These are phyloP conservation scores for Pachypanchax playfairii DNA, from an alignment of 2,113 vertebrate genomes.

Conservation along the genomic window DNA sequence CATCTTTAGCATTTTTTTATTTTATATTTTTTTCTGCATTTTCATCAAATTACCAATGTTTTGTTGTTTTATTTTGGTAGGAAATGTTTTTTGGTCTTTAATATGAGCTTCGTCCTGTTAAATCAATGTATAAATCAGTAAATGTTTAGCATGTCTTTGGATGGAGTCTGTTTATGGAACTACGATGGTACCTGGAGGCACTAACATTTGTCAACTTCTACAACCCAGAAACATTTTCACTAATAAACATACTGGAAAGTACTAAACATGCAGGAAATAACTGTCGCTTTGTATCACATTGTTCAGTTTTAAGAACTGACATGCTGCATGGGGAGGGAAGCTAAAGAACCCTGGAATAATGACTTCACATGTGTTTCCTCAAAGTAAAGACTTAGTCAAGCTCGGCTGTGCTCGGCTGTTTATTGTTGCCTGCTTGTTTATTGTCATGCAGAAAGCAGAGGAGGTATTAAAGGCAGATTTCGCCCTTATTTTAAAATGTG, in stretches of 20 bases:
- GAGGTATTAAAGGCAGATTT: slow-evolving; percentile 82
- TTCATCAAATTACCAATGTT: too few relatives aligned
- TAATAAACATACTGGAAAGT: slow-evolving; percentile 28
- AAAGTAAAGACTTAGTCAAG: slow-evolving; percentile 75
- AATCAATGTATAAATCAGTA: too few relatives aligned
- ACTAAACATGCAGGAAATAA: slow-evolving; percentile 28
- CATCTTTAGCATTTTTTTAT: too few relatives aligned
- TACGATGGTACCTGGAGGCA: too few relatives aligned
- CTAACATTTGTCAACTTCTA: too few relatives aligned
- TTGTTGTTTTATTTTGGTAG: too few relatives aligned
- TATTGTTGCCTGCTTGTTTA: slow-evolving; percentile 73
- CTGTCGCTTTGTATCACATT: slow-evolving; percentile 17
- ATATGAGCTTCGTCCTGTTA: too few relatives aligned
- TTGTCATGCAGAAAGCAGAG: slow-evolving; percentile 77
- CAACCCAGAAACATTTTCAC: too few relatives aligned
- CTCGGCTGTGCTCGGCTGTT: slow-evolving; percentile 69
- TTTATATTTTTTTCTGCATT: too few relatives aligned
- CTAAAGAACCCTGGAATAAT: slow-evolving; percentile 55
- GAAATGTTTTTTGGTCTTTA: too few relatives aligned
- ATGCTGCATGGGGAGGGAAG: slow-evolving; percentile 31
- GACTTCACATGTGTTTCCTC: slow-evolving; percentile 70
- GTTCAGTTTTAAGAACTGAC: slow-evolving; percentile 27
- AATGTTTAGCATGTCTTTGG: too few relatives aligned
- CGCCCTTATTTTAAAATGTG: slow-evolving; percentile 84
- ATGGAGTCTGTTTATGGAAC: too few relatives aligned